Conservation (phyloP, 1,140 invertebrate genomes). For the Microplitis demolitor region DNA sequence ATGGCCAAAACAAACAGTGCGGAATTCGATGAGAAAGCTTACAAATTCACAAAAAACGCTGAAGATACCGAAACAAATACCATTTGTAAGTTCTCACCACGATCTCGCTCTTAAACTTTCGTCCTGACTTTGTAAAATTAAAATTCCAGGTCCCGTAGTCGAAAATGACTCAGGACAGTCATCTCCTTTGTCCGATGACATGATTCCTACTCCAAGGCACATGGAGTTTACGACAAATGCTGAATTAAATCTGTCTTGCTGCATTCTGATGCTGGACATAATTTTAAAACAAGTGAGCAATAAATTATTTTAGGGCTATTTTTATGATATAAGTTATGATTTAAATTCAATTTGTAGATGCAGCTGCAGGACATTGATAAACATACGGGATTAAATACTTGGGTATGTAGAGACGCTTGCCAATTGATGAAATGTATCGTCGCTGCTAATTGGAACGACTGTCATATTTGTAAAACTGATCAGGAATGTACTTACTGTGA, state of each 20-base stretch:
- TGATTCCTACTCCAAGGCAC: slow-evolving; percentile 66
- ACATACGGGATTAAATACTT: slow-evolving; percentile 79
- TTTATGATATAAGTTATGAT: neutral
- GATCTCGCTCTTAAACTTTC: too few species aligned
- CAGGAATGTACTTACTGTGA: slow-evolving; percentile 90
- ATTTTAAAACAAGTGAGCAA: slow-evolving; percentile 84
- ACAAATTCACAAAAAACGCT: slow-evolving; percentile 50
- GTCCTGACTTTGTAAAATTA: slow-evolving; percentile 15
- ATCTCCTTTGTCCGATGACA: slow-evolving; percentile 74
- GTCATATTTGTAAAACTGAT: slow-evolving; percentile 70
- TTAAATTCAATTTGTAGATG: slow-evolving; percentile 66
- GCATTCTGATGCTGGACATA: slow-evolving; percentile 95
- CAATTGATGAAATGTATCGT: slow-evolving; percentile 84
- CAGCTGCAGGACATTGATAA: slow-evolving; percentile 90
- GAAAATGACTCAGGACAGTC: slow-evolving; percentile 74
- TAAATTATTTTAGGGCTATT: slow-evolving; percentile 1
- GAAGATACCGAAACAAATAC: slow-evolving; percentile 26
- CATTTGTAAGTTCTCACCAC: neutral
- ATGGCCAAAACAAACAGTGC: slow-evolving; percentile 65
- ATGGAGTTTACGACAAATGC: slow-evolving; percentile 68
- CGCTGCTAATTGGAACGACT: slow-evolving; percentile 74
- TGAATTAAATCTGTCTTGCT: slow-evolving; percentile 86
- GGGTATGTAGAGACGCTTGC: slow-evolving; percentile 77
- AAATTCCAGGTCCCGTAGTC: slow-evolving; percentile 64
- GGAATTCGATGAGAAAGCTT: slow-evolving; percentile 59